Evolutionary conservation across 2,797 vertebrate species (phyloP), one percentile per base, ranked within the genome.

Genomic region (Anguilla anguilla): DNA sequence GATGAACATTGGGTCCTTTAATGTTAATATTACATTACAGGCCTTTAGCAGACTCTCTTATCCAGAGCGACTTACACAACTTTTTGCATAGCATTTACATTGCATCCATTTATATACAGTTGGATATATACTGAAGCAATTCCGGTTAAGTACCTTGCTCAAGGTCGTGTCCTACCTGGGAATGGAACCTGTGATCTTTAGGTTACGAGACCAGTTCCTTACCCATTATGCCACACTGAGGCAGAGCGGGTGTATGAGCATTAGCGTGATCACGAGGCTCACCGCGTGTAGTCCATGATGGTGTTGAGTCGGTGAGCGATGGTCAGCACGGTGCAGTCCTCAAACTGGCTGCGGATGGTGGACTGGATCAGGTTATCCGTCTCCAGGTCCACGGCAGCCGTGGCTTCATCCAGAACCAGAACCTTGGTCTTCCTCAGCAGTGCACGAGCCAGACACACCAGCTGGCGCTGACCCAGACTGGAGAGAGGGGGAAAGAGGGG

Each of bases 221-320:
- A 1, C 35, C 1, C 35, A 35, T 35, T 35, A 39, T 39, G 0
- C 39, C 0, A 43, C 77, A 7, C 3, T 46, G 22, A 35, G 57
- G 79, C 0, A 84, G 31, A 35, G 25, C 51, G 10, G 5, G n/a
- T 51, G 22, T 11, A 17, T 51, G 6, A 55, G 5, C 81, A 35
- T 55, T 6, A 35, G 17, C 84, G 51, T 43, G 17, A 19, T 79
- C 28, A 64, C 83, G 64, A 85, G 22, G 43, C 0, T 88, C 92
- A 98, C 98, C 97, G 96, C 0, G 95, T 97, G 89, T 99, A 99
- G 94, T 99, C 98, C 97, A 99, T 98, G 92, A 99, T 97, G 19
- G 98, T 99, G 94, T 99, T 97, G 67, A 99, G 96, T 51, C 98
- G 96, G 91, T 99, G 98, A 0, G 98, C 98, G 4, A 99, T 99